Base-by-base conservation (phyloP, 2,113 vertebrate species). In the Prunella himalayana region DNA sequence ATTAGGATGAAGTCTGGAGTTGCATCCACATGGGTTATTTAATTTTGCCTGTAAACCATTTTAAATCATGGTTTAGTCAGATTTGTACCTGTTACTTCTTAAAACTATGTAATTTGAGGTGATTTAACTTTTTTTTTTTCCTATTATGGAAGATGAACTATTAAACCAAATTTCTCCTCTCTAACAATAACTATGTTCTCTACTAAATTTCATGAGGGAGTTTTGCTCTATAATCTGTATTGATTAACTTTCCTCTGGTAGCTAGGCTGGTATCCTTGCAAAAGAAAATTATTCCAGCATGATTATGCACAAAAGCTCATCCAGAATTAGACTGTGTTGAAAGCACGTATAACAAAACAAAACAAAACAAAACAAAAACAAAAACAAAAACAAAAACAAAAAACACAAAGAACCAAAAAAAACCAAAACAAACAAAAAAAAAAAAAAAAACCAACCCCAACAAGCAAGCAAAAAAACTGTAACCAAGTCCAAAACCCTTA, bases 401-500 rank as follows among this genome's bases (percentile, higher is more conserved):
- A 63, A 69, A 17, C 8, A 31, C 4, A 4, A 3, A 33, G 21
- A 33, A 6, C 3, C 17, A 23, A 75, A 60, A 7, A 37, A 3
- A 39, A 22, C 1, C 22, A 35, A 33, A 25, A 33, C 3, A 14
- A 39, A 13, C 31, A 7, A 10, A 10, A 31, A 49, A 35, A 28
- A 4, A 53, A n/a, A 25, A 31, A 27, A 35, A 6, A 4, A 3
- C 1, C 10, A 23, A n/a, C n/a, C n/a, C n/a, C n/a, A n/a, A n/a
- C n/a, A n/a, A n/a, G n/a, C n/a, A n/a, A n/a, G n/a, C n/a, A n/a
- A n/a, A n/a, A n/a, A n/a, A n/a, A n/a, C n/a, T n/a, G n/a, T n/a
- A 71, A 73, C 21, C 33, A 47, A 15, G 10, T 5, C 1, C 23
- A 13, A 54, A 2, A 0, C 0, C 18, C 15, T 65, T 72, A 44